Evolutionary conservation across 2,888 invertebrate genomes (phyloP).

Genomic region (Iphiclides podalirius): DNA sequence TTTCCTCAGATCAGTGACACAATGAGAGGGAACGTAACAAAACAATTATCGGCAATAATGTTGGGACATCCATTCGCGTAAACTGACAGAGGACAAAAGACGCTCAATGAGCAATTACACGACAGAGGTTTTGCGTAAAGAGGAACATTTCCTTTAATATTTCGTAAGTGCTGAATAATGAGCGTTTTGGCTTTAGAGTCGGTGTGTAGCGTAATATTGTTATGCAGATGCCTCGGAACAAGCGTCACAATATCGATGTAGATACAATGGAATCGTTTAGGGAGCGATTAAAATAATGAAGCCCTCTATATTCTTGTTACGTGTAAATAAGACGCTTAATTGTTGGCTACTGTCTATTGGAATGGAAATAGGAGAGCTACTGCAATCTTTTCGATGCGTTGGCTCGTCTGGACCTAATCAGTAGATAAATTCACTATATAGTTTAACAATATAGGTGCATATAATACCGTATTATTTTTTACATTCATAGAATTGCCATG

Average conservation of each 20-base stretch:
- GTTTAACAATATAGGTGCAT: too few relatives aligned
- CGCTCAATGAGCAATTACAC: constrained; percentile 19
- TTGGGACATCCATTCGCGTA: too few relatives aligned
- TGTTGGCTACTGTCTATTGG: constrained; percentile 5
- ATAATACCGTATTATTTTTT: too few relatives aligned
- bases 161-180: constrained; percentile 16
- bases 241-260: constrained; percentile 2
- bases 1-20: constrained; percentile 10
- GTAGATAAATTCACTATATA: too few relatives aligned
- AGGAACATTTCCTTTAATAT: constrained; percentile 22
- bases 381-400: too few relatives aligned
- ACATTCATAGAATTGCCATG: too few relatives aligned
- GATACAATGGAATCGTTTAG: constrained; percentile 14
- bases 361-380: neutral
- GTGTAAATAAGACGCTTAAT: constrained; percentile 12
- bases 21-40: constrained; percentile 13
- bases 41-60: constrained; percentile 20
- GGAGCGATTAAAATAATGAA: constrained; percentile 18
- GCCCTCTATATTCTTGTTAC: constrained; percentile 10
- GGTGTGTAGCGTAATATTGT: constrained; percentile 12
- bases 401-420: too few relatives aligned
- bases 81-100: constrained; percentile 17
- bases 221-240: neutral
- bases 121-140: constrained; percentile 17
- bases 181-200: constrained; percentile 9